Evolutionary conservation across 2,797 vertebrate genomes (phyloP), one percentile per base, ranked within the genome.

Genomic region (Acipenser ruthenus): DNA sequence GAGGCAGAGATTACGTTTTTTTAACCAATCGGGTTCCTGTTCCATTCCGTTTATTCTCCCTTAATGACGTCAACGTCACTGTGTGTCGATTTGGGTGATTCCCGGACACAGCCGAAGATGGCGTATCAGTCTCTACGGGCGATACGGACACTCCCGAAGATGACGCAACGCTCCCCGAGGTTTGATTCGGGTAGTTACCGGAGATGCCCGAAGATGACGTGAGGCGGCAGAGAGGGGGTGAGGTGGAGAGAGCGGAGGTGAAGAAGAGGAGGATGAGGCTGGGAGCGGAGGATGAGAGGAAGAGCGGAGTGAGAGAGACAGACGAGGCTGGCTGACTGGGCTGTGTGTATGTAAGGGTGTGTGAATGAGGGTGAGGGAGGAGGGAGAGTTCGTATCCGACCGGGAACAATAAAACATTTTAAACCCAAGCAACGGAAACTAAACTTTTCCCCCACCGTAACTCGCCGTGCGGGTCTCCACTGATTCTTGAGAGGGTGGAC

Each of bases 251-350:
- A 62, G 59, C 76, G 82, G 84, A 84, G 86, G 86, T 87, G 86
- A 89, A 87, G 89, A 88, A 87, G 86, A 88, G 84, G 15, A 18
- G 15, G 15, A 18, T 18, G 15, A 18, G 15, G 15, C 15, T 18
- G 15, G 15, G 15, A 18, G 15, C 15, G 15, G 89, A 90, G 83
- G 88, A 89, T 85, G 86, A 82, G 88, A 89, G 87, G 88, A 90
- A 90, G 89, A 89, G 88, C 87, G 82, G 84, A 84, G 84, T 86
- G 87, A 87, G 87, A 66, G 64, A 85, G 84, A 82, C 79, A 78
- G 79, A 81, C 83, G 78, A 48, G 77, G 80, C 79, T 62, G 74
- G 73, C 71, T 74, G 72, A 71, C 69, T 68, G 70, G 74, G 68
- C 68, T 18, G 15, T 18, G 15, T 73, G 73, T 67, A 69, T 61